Percentiles rank a stretch among this genome's conserved stretches.
These are phyloP conservation scores for Pedicia rivosa DNA, from an alignment of 2,888 invertebrate genomes.

Conservation along the genomic window DNA sequence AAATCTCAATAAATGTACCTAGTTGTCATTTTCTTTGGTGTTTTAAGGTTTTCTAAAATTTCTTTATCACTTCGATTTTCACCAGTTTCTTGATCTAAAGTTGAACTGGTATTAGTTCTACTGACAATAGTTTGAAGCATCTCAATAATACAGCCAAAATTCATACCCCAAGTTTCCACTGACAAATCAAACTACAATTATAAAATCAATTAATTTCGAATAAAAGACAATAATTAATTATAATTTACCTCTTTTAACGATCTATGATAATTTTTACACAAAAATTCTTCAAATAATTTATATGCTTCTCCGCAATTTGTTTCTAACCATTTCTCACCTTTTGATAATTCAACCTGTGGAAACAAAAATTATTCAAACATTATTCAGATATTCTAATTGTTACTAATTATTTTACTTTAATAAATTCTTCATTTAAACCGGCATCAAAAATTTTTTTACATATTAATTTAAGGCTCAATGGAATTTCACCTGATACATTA, in stretches of 20 bases:
- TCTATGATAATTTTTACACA: conserved; percentile 56
- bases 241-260: conserved; percentile 30
- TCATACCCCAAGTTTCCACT: conserved; percentile 47
- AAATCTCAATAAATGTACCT: too few relatives aligned
- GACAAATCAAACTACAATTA: conserved; percentile 55
- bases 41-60: conserved; percentile 33
- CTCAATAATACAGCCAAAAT: conserved; percentile 41
- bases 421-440: conserved; percentile 35
- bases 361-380: too few relatives aligned
- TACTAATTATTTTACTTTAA: conserved; percentile 30
- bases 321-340: conserved; percentile 43
- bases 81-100: not conserved
- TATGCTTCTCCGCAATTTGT: conserved; percentile 33
- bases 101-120: not conserved
- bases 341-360: too few relatives aligned
- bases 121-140: conserved; percentile 38
- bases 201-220: too few relatives aligned
- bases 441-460: conserved; percentile 30
- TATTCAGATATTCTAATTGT: too few relatives aligned
- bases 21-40: conserved; percentile 32
- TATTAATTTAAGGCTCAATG: conserved; percentile 34
- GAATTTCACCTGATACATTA: conserved; percentile 62
- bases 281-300: conserved; percentile 37
- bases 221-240: too few relatives aligned
- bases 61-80: conserved; percentile 28